Percentiles rank a stretch among this genome's conserved stretches.
phyloP scores from a whole-genome alignment of 2,797 vertebrate genomes.

The Fringilla coelebs region DNA sequence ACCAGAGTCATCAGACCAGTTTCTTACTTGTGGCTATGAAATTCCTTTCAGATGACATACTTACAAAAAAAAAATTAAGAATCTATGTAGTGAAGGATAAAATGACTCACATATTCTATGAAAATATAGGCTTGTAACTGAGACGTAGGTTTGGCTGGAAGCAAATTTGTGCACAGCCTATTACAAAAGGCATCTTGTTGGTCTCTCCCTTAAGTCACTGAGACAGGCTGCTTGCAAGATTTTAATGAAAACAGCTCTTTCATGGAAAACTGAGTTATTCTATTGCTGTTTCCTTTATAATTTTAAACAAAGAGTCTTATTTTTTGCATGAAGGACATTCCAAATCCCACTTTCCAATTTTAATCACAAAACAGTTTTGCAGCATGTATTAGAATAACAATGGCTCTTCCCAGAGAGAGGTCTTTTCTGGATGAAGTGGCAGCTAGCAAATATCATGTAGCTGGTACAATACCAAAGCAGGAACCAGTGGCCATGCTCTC shows the following conservation, averaged over 20 bases:
- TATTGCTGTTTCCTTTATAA: background rate
- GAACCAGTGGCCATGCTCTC: background rate
- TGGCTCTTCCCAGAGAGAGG: background rate
- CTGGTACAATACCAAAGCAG: background rate
- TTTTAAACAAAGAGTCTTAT: background rate
- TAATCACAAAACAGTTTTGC: background rate
- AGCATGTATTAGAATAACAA: background rate
- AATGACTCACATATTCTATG: background rate
- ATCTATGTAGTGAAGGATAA: background rate
- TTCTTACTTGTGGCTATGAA: background rate
- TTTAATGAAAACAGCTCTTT: background rate
- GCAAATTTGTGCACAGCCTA: background rate
- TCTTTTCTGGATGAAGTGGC: background rate
- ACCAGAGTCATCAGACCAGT: background rate
- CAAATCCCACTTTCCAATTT: background rate
- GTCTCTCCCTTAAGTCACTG: background rate
- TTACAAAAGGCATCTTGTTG: conserved; percentile 12
- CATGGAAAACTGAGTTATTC: background rate
- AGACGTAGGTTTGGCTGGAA: background rate
- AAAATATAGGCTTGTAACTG: background rate
- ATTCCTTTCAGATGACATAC: background rate
- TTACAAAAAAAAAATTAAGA: background rate
- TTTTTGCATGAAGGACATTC: background rate
- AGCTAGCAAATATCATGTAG: background rate
- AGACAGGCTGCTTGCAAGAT: background rate